Evolutionary conservation across 2,888 invertebrate genomes (phyloP).

Genomic region (Bellardia bayeri): DNA sequence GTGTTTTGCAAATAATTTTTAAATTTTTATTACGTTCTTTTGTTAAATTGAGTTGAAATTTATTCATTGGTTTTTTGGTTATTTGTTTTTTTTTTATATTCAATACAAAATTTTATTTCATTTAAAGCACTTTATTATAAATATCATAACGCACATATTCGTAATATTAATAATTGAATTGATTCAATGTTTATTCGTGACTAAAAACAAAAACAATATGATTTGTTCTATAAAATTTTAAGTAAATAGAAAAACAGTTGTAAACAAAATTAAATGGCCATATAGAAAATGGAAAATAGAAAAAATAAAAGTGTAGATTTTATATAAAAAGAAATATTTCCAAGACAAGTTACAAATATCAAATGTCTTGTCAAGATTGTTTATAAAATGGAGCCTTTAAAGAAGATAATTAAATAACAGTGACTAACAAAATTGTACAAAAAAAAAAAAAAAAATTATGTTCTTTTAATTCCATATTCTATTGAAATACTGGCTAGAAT

Average conservation of each 20-base stretch:
- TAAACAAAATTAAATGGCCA: conserved; percentile 49
- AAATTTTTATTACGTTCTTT: conserved; percentile 17
- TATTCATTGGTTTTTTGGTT: conserved; percentile 33
- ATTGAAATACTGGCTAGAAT: too few species aligned
- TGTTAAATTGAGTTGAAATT: conserved; percentile 19
- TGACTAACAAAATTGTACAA: too few species aligned
- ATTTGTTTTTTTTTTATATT: conserved; percentile 46
- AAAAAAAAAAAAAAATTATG: too few species aligned
- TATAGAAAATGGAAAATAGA: too few species aligned
- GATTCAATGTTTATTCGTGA: conserved; percentile 59
- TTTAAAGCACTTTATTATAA: conserved; percentile 56
- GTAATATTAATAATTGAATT: conserved; percentile 6
- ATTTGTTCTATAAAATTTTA: conserved; percentile 37
- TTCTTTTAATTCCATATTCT: too few species aligned
- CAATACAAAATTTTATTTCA: conserved; percentile 29
- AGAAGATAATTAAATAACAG: too few species aligned
- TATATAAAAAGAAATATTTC: too few species aligned
- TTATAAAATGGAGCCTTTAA: too few species aligned
- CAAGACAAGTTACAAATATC: too few species aligned
- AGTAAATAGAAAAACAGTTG: neutral
- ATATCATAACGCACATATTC: conserved; percentile 53
- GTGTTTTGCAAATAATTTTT: conserved; percentile 65
- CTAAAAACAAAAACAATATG: conserved; percentile 46
- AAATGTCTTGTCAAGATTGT: too few species aligned
- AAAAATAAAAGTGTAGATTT: too few species aligned